Base-by-base conservation (phyloP, 2,888 invertebrate genomes). In the Tenodera sinensis region DNA sequence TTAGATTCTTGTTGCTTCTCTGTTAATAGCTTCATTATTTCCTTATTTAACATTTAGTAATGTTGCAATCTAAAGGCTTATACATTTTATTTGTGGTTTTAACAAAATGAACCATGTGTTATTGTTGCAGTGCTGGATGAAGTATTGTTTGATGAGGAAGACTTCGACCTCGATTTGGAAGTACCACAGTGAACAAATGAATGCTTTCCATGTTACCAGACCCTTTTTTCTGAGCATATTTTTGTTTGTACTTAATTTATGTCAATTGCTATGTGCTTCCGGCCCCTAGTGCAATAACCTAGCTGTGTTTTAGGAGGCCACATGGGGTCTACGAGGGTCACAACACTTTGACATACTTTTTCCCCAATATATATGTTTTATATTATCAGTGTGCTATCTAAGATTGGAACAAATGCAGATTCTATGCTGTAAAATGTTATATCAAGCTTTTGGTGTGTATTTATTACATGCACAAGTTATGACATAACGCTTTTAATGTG, bases 131-230 rank as follows among this genome's bases (percentile, higher is more conserved):
- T 92, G 28, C 90, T 92, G 91, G 92, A 92, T 90, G 92, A 92
- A 90, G 92, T 92, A 42, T 91, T 92, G 34, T 92, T 92, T 91
- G 92, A 92, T 87, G 92, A 92, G 85, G 92, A 92, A 47, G 92
- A 91, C 83, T 90, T 91, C 28, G 92, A 91, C 89, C 88, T 88
- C 8, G 89, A 89, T 54, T 14, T 88, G 85, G 89, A 89, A 34
- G 87, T 71, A 25, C 54, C 25, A 25, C 54, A 71, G 54, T 71
- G 54, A 71, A 42, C 42, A 42, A 42, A 71, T 20, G 54, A 71
- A 20, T 71, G 54, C 54, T 71, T 71, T 71, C 6, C 25, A 25
- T 71, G 54, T 71, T 71, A 71, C 54, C 54, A 71, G 42, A 71
- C 54, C 54, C 54, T 71, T 71, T 71, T 71, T 71, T 71, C 54